Percentiles rank a stretch among this genome's conserved stretches.
Evolutionary conservation across 2,888 invertebrate species (phyloP).

Genomic region (Megalurothrips usitatus): DNA sequence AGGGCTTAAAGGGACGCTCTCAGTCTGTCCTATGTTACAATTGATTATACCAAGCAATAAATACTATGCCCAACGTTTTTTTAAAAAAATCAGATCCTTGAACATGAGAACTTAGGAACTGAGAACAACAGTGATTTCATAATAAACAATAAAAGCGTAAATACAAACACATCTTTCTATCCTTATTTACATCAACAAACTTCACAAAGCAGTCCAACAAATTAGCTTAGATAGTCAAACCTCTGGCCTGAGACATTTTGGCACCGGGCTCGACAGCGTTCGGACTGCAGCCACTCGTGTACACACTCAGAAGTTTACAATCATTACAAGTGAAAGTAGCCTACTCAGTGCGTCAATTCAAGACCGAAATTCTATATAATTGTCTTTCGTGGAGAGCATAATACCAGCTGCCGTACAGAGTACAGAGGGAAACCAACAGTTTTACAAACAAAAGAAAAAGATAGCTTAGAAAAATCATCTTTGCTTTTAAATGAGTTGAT

Average conservation of each 20-base stretch:
- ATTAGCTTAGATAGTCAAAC: conserved; percentile 13
- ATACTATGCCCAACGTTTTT: conserved; percentile 20
- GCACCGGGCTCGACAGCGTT: conserved; percentile 11
- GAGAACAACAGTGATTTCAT: conserved; percentile 25
- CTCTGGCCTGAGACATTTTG: conserved; percentile 12
- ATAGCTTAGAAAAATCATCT: background rate
- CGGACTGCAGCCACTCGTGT: background rate
- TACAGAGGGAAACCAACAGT: background rate
- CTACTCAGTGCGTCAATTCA: conserved; percentile 24
- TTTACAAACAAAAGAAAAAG: conserved; percentile 4
- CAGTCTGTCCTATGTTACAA: conserved; percentile 13
- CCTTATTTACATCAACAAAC: conserved; percentile 2
- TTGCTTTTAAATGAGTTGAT: background rate
- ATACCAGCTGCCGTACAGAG: conserved; percentile 10
- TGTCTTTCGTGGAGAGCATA: background rate
- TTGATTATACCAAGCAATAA: background rate
- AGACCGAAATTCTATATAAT: conserved; percentile 2
- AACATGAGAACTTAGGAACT: conserved; percentile 25
- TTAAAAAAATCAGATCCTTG: conserved; percentile 14
- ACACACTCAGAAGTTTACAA: background rate
- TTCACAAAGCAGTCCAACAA: conserved; percentile 10
- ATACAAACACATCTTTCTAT: conserved; percentile 9
- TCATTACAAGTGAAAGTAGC: background rate
- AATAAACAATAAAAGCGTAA: conserved; percentile 25
- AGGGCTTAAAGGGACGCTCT: conserved; percentile 3